Evolutionary conservation across 2,888 invertebrate genomes (phyloP).

Genomic region (Lordiphosa andalusiaca): DNA sequence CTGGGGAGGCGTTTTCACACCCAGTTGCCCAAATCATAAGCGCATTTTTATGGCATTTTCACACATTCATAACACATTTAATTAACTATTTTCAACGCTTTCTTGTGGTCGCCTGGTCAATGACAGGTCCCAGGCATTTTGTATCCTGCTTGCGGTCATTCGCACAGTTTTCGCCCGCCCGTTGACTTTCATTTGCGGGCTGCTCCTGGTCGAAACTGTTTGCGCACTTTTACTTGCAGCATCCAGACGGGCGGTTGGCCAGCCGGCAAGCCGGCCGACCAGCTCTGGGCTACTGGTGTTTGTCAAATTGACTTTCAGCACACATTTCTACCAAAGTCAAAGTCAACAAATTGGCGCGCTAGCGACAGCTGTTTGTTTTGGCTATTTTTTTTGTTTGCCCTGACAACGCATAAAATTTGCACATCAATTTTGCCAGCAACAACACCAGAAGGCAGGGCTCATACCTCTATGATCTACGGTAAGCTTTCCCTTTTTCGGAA

Average conservation of each 20-base stretch:
- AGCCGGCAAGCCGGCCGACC: conserved; percentile 17
- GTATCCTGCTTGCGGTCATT: conserved; percentile 52
- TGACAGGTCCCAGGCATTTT: conserved; percentile 14
- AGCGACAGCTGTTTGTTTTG: conserved; percentile 52
- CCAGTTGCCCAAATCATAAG: conserved; percentile 39
- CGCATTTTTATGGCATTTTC: conserved; percentile 53
- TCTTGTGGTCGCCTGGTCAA: conserved; percentile 30
- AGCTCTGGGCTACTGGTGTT: conserved; percentile 57
- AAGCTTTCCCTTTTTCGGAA: conserved; percentile 69
- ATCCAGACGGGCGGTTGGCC: conserved; percentile 22
- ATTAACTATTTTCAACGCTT: conserved; percentile 64
- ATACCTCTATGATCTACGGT: conserved; percentile 55
- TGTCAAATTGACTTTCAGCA: conserved; percentile 52
- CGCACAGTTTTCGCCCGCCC: conserved; percentile 32
- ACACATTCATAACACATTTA: conserved; percentile 66
- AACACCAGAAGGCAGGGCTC: conserved; percentile 17
- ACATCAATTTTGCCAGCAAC: conserved; percentile 30
- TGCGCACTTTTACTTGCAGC: conserved; percentile 67
- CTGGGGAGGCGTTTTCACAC: conserved; percentile 68
- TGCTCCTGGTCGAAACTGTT: conserved; percentile 45
- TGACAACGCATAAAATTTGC: conserved; percentile 63
- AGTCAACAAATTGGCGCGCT: conserved; percentile 51
- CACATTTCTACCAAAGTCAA: conserved; percentile 20
- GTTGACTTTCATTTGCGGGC: conserved; percentile 58
- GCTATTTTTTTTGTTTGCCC: conserved; percentile 33